Evolutionary conservation across 2,113 vertebrate genomes (phyloP), one percentile per base, ranked within the genome.

Genomic region (Chinchilla lanigera): DNA sequence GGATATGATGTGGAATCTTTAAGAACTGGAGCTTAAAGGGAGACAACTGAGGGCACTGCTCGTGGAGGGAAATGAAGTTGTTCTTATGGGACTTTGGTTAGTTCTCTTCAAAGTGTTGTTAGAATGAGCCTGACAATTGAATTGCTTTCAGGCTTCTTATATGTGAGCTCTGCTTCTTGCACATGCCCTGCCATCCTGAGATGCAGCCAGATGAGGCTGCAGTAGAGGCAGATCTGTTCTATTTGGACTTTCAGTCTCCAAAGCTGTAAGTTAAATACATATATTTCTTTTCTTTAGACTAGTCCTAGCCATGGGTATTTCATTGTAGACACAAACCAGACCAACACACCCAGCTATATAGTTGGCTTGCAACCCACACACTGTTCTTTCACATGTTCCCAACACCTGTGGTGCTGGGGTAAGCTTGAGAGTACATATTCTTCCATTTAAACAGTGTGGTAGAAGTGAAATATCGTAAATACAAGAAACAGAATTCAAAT

Each of bases 401-500:
- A 94, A 6, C 13, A 38, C 52, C 19, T 60, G 2, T 22, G 5
- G 24, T 52, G 56, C n/a, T 17, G 65, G 33, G 35, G 14, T 69
- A n/a, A 69, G 35, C 35, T 38, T n/a, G n/a, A n/a, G n/a, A 7
- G 33, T 58, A 17, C 0, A 16, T 78, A 75, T n/a, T 86, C 61
- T 85, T 41, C 2, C 16, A 88, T 63, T 93, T 91, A 93, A 85
- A 58, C 1, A 38, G 30, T n/a, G 73, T 14, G 47, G 58, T 87
- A 50, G n/a, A 75, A 90, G 90, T 52, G 38, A 94, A 56, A 28
- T 50, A n/a, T 67, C 60, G 1, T 12, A 92, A 90, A 92, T 54
- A 71, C 22, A 78, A 84, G 47, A 78, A 83, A 75, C 60, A 78
- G 52, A 92, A 92, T 26, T 54, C 84, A 28, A 96, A 77, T 89